Evolutionary conservation across 2,888 invertebrate genomes (phyloP).

Genomic region (Tridacna gigas): DNA sequence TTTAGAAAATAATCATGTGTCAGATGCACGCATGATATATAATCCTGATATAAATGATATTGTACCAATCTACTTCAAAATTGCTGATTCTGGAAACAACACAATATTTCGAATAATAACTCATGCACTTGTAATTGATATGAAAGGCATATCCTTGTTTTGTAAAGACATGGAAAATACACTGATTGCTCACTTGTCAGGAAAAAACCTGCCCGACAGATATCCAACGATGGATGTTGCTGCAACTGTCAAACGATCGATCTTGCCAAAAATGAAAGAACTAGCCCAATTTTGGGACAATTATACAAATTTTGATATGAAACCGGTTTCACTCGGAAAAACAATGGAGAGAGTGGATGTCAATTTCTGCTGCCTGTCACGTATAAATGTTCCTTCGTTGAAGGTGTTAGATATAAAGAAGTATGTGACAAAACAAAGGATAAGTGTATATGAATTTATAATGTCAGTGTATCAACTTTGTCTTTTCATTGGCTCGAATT

Average conservation of each 20-base stretch:
- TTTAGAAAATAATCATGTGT: constrained; percentile 23
- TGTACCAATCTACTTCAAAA: constrained; percentile 45
- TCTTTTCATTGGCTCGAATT: constrained; percentile 25
- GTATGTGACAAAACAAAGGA: constrained; percentile 23
- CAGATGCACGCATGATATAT: constrained; percentile 32
- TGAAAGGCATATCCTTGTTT: constrained; percentile 40
- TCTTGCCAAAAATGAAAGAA: constrained; percentile 39
- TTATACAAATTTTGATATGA: constrained; percentile 34
- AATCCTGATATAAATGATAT: constrained; percentile 41
- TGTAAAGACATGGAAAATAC: constrained; percentile 46
- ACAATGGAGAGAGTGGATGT: constrained; percentile 30
- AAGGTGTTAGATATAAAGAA: constrained; percentile 23
- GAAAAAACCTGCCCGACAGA: constrained; percentile 41
- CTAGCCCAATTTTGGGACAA: constrained; percentile 41
- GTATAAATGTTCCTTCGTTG: constrained; percentile 27
- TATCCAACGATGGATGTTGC: constrained; percentile 34
- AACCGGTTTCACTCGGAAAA: constrained; percentile 33
- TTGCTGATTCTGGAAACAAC: constrained; percentile 36
- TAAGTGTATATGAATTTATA: constrained; percentile 43
- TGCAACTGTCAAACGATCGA: constrained; percentile 27
- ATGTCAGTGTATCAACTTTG: constrained; percentile 36
- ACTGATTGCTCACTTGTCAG: constrained; percentile 36
- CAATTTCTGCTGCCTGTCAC: constrained; percentile 27
- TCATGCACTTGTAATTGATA: constrained; percentile 39
- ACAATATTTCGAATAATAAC: constrained; percentile 39